Percentiles rank a stretch among this genome's conserved stretches.
Conservation (phyloP, 1,140 invertebrate species). For the Sweltsa coloradensis region DNA sequence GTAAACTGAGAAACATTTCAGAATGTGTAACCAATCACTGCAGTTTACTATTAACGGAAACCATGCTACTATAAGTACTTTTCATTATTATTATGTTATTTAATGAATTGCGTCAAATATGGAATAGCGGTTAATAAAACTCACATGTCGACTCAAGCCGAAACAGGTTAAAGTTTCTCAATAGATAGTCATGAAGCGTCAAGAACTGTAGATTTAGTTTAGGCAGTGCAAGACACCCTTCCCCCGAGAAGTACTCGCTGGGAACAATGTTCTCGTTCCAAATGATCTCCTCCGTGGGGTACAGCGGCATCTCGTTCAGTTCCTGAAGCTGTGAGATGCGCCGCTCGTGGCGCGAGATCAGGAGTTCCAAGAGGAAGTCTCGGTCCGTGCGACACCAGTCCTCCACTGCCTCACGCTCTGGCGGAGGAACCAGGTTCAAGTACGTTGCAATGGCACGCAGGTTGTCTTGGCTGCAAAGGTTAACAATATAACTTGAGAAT, state of each 20-base stretch:
- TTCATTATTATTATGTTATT: too few species aligned
- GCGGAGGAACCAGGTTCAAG: constrained; percentile 70
- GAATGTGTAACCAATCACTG: too few species aligned
- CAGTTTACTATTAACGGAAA: too few species aligned
- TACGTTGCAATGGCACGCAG: constrained; percentile 74
- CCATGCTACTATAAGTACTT: too few species aligned
- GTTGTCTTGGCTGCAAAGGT: constrained; percentile 54
- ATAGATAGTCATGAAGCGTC: constrained; percentile 94
- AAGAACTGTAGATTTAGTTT: constrained; percentile 98
- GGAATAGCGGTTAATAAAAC: too few species aligned
- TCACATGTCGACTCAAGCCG: constrained; percentile 94
- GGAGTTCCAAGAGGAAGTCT: constrained; percentile 70
- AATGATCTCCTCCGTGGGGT: constrained; percentile 95
- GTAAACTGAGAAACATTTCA: too few species aligned
- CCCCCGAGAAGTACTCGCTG: constrained; percentile 91
- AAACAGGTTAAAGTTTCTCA: constrained; percentile 97
- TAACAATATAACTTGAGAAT: constrained; percentile 11
- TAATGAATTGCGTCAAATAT: too few species aligned
- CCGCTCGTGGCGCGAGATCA: constrained; percentile 79
- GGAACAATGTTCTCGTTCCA: constrained; percentile 99
- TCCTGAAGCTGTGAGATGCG: constrained; percentile 86
- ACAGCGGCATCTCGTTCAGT: constrained; percentile 95
- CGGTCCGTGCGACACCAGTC: constrained; percentile 65
- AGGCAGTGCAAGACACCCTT: constrained; percentile 88
- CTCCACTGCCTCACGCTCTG: constrained; percentile 48